Evolutionary conservation across 2,888 invertebrate genomes (phyloP), one percentile per base, ranked within the genome.

Genomic region (Nezara viridula): DNA sequence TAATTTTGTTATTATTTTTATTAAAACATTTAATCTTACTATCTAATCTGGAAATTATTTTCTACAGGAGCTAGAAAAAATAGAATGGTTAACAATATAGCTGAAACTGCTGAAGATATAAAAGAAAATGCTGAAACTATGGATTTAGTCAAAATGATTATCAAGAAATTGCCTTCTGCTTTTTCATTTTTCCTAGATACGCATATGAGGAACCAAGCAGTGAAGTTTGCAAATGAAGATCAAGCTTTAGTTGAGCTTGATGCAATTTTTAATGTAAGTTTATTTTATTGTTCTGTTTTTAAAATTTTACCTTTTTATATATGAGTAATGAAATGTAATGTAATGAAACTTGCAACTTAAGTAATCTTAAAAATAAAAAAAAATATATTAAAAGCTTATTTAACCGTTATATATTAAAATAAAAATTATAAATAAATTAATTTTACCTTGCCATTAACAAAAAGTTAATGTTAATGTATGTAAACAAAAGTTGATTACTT

Each of bases 231-330:
- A 14, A 92, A 94, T 32, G 93, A 94, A 49, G 95, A 96, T 85
- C 94, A 94, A 91, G 94, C 95, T 89, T 93, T 97, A n/a, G 95
- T 97, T 90, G 95, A 95, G 88, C 93, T 97, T 88, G 96, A 97
- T 92, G 95, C 95, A 90, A 95, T 97, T 90, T 96, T 97, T 92
- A 86, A 37, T 86, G 86, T 86, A 16, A 52, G 50, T 50, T 60
- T 27, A 60, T 55, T 55, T 55, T 55, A 55, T 27, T 6, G 0
- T 24, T 55, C 4, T 16, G 2, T n/a, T 24, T 24, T 7, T n/a
- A 24, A 55, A 0, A 50, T 50, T 50, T 14, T 19, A n/a, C n/a
- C n/a, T n/a, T n/a, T n/a, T n/a, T n/a, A n/a, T n/a, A n/a, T n/a
- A n/a, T n/a, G n/a, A n/a, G n/a, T n/a, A n/a, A n/a, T n/a, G n/a